Percentiles rank a stretch among this genome's conserved stretches.
phyloP scores from a whole-genome alignment of 2,888 invertebrate species.

The Poecilus cupreus region DNA sequence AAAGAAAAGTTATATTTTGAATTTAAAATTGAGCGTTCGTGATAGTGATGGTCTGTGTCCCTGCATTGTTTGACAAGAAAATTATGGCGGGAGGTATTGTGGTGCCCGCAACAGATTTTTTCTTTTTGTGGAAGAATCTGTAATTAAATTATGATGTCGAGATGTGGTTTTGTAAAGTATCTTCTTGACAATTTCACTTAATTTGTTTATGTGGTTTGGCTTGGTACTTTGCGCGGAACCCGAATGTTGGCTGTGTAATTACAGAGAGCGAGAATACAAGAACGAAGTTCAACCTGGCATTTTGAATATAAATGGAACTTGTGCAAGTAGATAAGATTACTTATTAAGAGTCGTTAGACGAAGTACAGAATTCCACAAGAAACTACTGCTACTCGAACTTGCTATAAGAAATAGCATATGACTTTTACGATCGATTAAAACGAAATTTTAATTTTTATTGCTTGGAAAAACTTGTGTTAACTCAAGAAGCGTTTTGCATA shows the following conservation, averaged over 20 bases:
- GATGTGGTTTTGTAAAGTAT: neutral
- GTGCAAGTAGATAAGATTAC: constrained; percentile 46
- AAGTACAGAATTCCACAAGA: constrained; percentile 25
- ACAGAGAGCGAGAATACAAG: constrained; percentile 18
- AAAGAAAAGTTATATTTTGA: too few species aligned
- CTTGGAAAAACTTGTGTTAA: constrained; percentile 3
- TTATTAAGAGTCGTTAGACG: constrained; percentile 41
- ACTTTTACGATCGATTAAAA: constrained; percentile 27
- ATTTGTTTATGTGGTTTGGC: constrained; percentile 14
- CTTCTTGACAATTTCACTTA: constrained; percentile 6
- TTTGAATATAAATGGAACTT: constrained; percentile 47
- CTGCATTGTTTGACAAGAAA: too few species aligned
- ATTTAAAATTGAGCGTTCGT: too few species aligned
- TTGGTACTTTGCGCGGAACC: constrained; percentile 1
- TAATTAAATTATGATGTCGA: neutral
- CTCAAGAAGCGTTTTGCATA: neutral
- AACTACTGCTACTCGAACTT: constrained; percentile 30
- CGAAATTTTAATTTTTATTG: constrained; percentile 4
- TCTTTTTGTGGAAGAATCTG: neutral
- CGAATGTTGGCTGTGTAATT: constrained; percentile 28
- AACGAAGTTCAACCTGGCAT: constrained; percentile 37
- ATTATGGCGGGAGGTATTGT: too few species aligned
- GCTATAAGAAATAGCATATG: constrained; percentile 16
- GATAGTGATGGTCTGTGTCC: too few species aligned
- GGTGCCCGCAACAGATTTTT: too few species aligned